Conservation (phyloP, 1,140 invertebrate species). For the Carposina sasakii region DNA sequence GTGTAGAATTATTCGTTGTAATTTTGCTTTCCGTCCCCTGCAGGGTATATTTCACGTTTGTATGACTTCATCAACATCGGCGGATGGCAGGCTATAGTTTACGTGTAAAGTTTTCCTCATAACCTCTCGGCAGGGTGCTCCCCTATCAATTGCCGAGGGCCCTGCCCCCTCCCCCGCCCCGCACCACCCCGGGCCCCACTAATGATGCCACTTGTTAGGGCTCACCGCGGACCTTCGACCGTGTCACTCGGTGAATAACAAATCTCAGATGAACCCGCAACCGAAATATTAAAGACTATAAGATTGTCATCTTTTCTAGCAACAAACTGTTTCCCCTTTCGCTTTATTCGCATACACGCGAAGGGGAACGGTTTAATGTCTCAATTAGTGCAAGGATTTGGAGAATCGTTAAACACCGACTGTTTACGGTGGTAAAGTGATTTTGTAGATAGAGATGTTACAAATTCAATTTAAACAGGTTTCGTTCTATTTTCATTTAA, state of each 20-base stretch:
- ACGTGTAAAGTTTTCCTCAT: slow-evolving; percentile 66
- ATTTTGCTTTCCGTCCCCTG: too few species aligned
- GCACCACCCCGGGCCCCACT: slow-evolving; percentile 36
- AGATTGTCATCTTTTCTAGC: slow-evolving; percentile 17
- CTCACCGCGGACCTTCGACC: slow-evolving; percentile 59
- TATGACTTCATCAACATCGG: slow-evolving; percentile 40
- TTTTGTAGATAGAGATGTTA: too few species aligned
- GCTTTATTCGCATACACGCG: slow-evolving; percentile 2
- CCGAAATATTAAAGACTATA: slow-evolving; percentile 26
- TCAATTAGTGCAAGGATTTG: too few species aligned
- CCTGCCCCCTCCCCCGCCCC: slow-evolving; percentile 14
- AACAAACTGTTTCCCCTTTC: slow-evolving; percentile 9
- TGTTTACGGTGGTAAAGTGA: too few species aligned
- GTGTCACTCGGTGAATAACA: slow-evolving; percentile 67
- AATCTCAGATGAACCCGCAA: slow-evolving; percentile 46
- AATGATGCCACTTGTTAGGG: slow-evolving; percentile 70
- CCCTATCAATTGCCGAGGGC: slow-evolving; percentile 60
- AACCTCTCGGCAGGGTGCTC: slow-evolving; percentile 59
- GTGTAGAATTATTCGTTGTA: too few species aligned
- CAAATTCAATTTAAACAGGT: too few species aligned
- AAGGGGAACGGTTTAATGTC: too few species aligned
- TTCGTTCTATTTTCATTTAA: too few species aligned
- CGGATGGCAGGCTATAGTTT: slow-evolving; percentile 46
- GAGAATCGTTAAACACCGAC: too few species aligned
- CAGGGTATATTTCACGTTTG: too few species aligned